Conservation (phyloP, 1,140 invertebrate species). For the Calephelis virginiensis region DNA sequence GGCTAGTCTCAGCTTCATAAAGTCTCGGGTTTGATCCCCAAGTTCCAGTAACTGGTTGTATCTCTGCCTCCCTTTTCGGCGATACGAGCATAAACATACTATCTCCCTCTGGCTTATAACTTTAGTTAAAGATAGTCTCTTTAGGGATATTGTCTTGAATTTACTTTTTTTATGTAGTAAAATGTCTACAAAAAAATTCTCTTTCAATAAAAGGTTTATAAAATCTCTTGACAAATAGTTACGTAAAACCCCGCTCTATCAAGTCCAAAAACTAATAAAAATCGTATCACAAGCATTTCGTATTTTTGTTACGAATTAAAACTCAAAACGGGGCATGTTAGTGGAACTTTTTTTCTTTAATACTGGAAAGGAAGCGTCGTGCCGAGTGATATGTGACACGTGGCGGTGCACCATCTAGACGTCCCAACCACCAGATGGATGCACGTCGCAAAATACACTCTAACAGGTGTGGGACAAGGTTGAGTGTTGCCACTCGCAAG, state of each 20-base stretch:
- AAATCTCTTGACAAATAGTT: too few species aligned
- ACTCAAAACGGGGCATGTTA: constrained; percentile 34
- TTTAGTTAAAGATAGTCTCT: too few species aligned
- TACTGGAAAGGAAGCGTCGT: constrained; percentile 66
- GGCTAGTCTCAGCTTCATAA: too few species aligned
- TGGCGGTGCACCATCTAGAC: constrained; percentile 45
- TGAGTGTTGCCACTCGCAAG: constrained; percentile 30
- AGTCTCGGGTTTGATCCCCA: too few species aligned
- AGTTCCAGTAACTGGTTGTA: too few species aligned
- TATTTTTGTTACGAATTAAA: constrained; percentile 38
- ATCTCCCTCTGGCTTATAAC: too few species aligned
- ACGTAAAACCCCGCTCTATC: not conserved
- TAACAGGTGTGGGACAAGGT: constrained; percentile 46
- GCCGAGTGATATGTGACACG: constrained; percentile 74
- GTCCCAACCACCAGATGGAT: constrained; percentile 34
- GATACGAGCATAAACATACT: too few species aligned
- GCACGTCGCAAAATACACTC: constrained; percentile 50
- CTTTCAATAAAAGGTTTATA: too few species aligned
- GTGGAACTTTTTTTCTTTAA: constrained; percentile 62
- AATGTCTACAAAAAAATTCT: too few species aligned
- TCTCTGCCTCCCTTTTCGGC: too few species aligned
- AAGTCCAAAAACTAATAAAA: constrained; percentile 11
- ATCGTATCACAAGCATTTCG: constrained; percentile 15
- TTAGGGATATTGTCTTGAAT: too few species aligned
- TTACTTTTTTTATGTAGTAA: too few species aligned